Conservation (phyloP, 2,113 vertebrate genomes). For the Dicrurus megarhynchus region DNA sequence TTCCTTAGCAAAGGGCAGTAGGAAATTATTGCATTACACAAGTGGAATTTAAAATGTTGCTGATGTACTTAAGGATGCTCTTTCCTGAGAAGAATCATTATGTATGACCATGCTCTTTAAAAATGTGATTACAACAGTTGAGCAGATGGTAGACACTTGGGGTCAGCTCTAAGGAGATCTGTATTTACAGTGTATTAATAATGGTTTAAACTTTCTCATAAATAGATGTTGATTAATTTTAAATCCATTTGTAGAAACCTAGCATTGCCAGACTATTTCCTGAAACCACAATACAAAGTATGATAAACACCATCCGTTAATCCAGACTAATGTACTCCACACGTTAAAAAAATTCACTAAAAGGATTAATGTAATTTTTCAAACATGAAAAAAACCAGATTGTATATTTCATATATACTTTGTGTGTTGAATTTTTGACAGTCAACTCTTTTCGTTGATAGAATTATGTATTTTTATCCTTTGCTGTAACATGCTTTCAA, state of each 20-base stretch:
- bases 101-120: slow-evolving; percentile 65
- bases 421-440: slow-evolving; percentile 51
- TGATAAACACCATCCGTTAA: slow-evolving; percentile 74
- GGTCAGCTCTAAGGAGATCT: slow-evolving; percentile 70
- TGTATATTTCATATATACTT: slow-evolving; percentile 47
- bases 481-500: slow-evolving; percentile 36
- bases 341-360: slow-evolving; percentile 62
- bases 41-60: slow-evolving; percentile 65
- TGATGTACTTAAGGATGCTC: slow-evolving; percentile 59
- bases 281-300: slow-evolving; percentile 74
- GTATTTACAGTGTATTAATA: slow-evolving; percentile 84
- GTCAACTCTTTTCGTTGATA: not conserved
- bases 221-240: slow-evolving; percentile 84
- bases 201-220: slow-evolving; percentile 83
- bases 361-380: slow-evolving; percentile 72
- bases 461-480: slow-evolving; percentile 61
- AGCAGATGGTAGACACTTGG: slow-evolving; percentile 71
- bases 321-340: slow-evolving; percentile 72
- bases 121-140: slow-evolving; percentile 74
- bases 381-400: slow-evolving; percentile 46
- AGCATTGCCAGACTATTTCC: slow-evolving; percentile 78
- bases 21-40: slow-evolving; percentile 55
- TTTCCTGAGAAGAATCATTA: slow-evolving; percentile 62
- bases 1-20: slow-evolving; percentile 40
- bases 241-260: slow-evolving; percentile 79